Conservation (phyloP, 2,888 invertebrate species). For the Drosophila falleni region DNA sequence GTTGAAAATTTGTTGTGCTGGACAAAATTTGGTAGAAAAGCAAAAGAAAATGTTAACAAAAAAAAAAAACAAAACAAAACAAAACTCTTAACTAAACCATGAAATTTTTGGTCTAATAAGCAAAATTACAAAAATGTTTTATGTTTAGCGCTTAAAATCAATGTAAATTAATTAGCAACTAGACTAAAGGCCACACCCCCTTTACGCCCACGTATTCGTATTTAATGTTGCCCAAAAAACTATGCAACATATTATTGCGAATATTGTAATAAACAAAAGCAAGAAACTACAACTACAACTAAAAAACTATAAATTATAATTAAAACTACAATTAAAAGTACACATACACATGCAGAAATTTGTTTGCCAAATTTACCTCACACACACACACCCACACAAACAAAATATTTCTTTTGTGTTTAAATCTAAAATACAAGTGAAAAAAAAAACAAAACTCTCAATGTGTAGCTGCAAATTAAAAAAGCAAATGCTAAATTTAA, state of each 20-base stretch:
- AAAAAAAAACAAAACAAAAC: slow-evolving; percentile 19
- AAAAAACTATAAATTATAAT: slow-evolving; percentile 26
- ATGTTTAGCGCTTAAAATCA: slow-evolving; percentile 66
- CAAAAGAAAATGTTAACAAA: slow-evolving; percentile 6
- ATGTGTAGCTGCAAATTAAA: slow-evolving; percentile 39
- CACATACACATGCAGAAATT: slow-evolving; percentile 34
- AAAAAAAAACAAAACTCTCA: slow-evolving; percentile 34
- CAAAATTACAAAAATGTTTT: slow-evolving; percentile 56
- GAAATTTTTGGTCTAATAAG: slow-evolving; percentile 39
- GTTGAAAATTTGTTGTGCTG: slow-evolving; percentile 46
- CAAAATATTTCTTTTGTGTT: slow-evolving; percentile 28
- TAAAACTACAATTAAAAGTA: slow-evolving; percentile 14
- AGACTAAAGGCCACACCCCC: slow-evolving; percentile 20
- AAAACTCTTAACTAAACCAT: slow-evolving; percentile 16
- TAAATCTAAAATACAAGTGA: slow-evolving; percentile 35
- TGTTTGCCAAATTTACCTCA: slow-evolving; percentile 85
- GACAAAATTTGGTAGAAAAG: slow-evolving; percentile 30
- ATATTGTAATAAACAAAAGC: slow-evolving; percentile 36
- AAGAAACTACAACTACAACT: slow-evolving; percentile 18
- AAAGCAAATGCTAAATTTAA: slow-evolving; percentile 29
- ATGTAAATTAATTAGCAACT: slow-evolving; percentile 72
- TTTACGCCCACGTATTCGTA: slow-evolving; percentile 13
- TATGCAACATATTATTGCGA: slow-evolving; percentile 26
- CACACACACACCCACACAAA: slow-evolving; percentile 20
- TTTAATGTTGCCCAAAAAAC: slow-evolving; percentile 10